These are phyloP conservation scores for Hermaeophaga mercurialis DNA, from an alignment of 2,888 invertebrate species.

Conservation along the genomic window DNA sequence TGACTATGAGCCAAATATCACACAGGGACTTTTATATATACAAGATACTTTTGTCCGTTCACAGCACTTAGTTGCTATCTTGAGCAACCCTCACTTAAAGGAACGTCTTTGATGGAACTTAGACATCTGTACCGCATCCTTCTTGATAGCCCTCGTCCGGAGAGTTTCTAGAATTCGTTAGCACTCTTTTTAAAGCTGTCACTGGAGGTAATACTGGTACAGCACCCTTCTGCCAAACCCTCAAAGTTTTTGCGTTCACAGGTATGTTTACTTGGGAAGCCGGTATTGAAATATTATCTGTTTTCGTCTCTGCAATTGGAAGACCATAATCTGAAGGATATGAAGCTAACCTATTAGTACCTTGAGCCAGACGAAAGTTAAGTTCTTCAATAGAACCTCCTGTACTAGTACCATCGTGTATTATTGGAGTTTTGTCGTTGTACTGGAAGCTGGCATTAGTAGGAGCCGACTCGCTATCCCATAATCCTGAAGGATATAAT, in stretches of 20 bases:
- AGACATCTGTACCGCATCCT: constrained; percentile 91
- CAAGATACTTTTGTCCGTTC: constrained; percentile 40
- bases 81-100: constrained; percentile 24
- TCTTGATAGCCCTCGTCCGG: constrained; percentile 92
- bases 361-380: constrained; percentile 62
- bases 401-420: constrained; percentile 65
- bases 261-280: constrained; percentile 57
- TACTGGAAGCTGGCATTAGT: constrained; percentile 66
- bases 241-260: constrained; percentile 76
- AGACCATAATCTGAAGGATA: constrained; percentile 82
- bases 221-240: constrained; percentile 84
- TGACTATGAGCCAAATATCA: constrained; percentile 45
- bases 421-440: constrained; percentile 78
- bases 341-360: constrained; percentile 55
- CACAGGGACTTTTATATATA: constrained; percentile 43
- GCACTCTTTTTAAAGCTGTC: constrained; percentile 81
- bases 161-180: constrained; percentile 82
- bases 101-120: constrained; percentile 50
- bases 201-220: constrained; percentile 86
- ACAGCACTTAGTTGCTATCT: constrained; percentile 41
- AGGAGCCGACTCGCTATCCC: constrained; percentile 67
- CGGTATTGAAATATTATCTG: constrained; percentile 55
- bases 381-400: constrained; percentile 68
- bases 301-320: constrained; percentile 64
- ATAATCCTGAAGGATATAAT: constrained; percentile 78